Base-by-base conservation (phyloP, 2,888 invertebrate species). In the Zaprionus bogoriensis region DNA sequence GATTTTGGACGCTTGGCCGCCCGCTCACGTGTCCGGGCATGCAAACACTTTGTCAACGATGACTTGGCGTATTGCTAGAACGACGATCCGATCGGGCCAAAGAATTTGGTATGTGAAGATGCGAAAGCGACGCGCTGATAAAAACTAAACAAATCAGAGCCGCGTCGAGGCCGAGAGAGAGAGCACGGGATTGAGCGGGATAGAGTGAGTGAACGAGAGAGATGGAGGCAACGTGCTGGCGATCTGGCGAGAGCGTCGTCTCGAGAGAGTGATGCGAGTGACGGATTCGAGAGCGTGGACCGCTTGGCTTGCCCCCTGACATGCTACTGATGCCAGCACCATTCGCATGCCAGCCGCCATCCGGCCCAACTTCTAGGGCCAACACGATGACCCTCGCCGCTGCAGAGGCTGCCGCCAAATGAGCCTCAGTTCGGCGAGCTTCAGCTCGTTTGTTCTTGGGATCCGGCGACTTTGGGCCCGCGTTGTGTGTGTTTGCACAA, bases 261-360 rank as follows among this genome's bases (percentile, higher is more conserved):
- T n/a, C 51, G 17, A 42, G 32, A 22, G 22, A 19, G n/a, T 17
- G 46, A 28, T 28, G 45, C 20, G 22, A 38, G 54, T 27, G 38
- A 38, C 51, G 52, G 30, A 61, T 41, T 65, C 42, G 41, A 25
- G 36, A 39, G 50, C 48, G 59, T 74, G 48, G 54, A 72, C 83
- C 78, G 84, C 67, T 78, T 73, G 59, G 73, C 65, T 74, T 82
- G 86, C 74, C 78, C 77, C 73, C 55, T 83, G 84, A 83, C 79
- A 78, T 87, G 76, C 74, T 80, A 87, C 86, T 88, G 79, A 83
- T 58, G 55, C 47, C 47, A 52, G 63, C 54, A 54, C 23, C 44
- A 4, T 36, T 44, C 53, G 30, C 47, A 45, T 23, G 36, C 44
- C 48, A 27, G 9, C 14, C 14, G 20, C 12, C 42, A 6, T 4